phyloP scores from a whole-genome alignment of 1,140 invertebrate genomes.

The Zaprionus davidi region DNA sequence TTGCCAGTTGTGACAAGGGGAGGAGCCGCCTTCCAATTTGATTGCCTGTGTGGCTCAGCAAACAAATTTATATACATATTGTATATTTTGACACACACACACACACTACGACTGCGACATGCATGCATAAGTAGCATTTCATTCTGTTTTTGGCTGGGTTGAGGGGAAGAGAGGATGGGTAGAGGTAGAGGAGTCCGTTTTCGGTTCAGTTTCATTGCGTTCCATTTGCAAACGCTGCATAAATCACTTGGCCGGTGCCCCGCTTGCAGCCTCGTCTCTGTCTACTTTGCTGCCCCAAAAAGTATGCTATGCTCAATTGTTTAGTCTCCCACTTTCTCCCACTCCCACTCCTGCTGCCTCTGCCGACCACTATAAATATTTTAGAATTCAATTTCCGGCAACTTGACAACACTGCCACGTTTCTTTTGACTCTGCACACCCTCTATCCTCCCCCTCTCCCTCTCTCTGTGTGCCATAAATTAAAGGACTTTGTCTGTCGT shows the following conservation, averaged over 20 bases:
- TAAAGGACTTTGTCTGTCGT: constrained; percentile 59
- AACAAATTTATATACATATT: constrained; percentile 39
- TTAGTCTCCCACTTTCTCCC: constrained; percentile 4
- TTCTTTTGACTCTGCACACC: constrained; percentile 43
- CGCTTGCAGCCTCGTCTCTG: not conserved
- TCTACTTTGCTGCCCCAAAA: constrained; percentile 31
- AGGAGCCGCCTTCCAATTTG: constrained; percentile 5
- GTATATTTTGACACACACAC: constrained; percentile 27
- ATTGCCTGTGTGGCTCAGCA: constrained; percentile 37
- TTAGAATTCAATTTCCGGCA: constrained; percentile 78
- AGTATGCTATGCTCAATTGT: constrained; percentile 54
- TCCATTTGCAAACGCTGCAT: constrained; percentile 71
- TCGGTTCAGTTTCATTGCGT: constrained; percentile 67
- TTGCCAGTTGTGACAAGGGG: not conserved
- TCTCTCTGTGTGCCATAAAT: constrained; percentile 53
- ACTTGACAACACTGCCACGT: constrained; percentile 46
- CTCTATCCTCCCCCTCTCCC: not conserved
- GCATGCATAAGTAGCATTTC: constrained; percentile 78
- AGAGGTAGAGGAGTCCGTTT: not conserved
- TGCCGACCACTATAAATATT: constrained; percentile 60
- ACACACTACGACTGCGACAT: constrained; percentile 35
- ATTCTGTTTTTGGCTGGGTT: constrained; percentile 28
- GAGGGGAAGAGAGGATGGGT: not conserved
- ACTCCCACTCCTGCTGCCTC: not conserved
- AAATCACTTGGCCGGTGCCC: constrained; percentile 58